Percentiles rank a stretch among this genome's conserved stretches.
phyloP scores from a whole-genome alignment of 37 sponge, comb jelly and placozoan genomes.

The Diacarnus erythraeanus region DNA sequence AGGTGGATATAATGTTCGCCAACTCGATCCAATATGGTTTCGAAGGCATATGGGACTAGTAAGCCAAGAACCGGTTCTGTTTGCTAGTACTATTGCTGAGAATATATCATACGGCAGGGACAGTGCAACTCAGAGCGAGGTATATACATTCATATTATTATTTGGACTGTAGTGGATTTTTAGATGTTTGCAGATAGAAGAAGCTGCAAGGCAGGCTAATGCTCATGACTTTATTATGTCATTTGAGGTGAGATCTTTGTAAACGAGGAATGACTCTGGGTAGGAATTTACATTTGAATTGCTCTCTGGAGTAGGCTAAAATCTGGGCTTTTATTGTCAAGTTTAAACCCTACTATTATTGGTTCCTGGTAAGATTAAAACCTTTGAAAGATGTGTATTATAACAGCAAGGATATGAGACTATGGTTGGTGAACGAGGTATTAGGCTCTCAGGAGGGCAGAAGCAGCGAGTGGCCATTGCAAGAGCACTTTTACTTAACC shows the following conservation, averaged over 20 bases:
- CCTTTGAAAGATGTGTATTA: too few relatives aligned
- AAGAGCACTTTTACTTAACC: slow-evolving; percentile 75
- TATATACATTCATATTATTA: slow-evolving; percentile 3
- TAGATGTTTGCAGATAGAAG: slow-evolving; percentile 63
- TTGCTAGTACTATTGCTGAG: slow-evolving; percentile 79
- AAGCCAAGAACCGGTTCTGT: slow-evolving; percentile 87
- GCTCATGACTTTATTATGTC: slow-evolving; percentile 83
- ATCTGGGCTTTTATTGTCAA: background rate
- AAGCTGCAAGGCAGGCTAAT: slow-evolving; percentile 81
- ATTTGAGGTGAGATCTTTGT: slow-evolving; percentile 67
- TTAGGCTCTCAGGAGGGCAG: slow-evolving; percentile 81
- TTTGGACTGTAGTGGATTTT: too few relatives aligned
- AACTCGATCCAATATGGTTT: slow-evolving; percentile 78
- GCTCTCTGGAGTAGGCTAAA: background rate
- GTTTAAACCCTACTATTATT: too few relatives aligned
- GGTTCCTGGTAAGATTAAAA: too few relatives aligned
- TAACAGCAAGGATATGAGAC: slow-evolving; percentile 63
- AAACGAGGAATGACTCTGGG: background rate
- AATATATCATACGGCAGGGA: slow-evolving; percentile 78
- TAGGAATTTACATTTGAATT: background rate
- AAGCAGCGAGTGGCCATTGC: slow-evolving; percentile 86
- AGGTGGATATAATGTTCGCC: slow-evolving; percentile 37
- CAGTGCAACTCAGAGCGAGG: slow-evolving; percentile 72
- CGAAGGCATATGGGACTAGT: slow-evolving; percentile 74
- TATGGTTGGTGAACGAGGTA: slow-evolving; percentile 61